These are phyloP conservation scores for Prunella fulvescens DNA, from an alignment of 2,113 vertebrate species.

Conservation along the genomic window DNA sequence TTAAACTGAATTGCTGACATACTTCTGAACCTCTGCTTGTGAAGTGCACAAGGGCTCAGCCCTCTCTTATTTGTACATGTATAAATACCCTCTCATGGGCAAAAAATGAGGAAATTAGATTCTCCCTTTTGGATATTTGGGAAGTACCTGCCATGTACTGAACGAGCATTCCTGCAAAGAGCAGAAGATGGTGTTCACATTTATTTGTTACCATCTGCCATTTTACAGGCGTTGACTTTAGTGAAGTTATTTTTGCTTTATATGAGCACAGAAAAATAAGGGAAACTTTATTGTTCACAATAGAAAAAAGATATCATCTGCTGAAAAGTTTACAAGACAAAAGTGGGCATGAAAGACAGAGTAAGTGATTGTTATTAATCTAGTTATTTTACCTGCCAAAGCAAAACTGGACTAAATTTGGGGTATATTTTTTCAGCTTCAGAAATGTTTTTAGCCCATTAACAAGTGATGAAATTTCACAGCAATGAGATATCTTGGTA, in stretches of 20 bases:
- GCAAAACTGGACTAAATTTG: not conserved
- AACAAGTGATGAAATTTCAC: not conserved
- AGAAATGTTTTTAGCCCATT: not conserved
- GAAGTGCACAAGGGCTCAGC: not conserved
- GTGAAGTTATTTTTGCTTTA: not conserved
- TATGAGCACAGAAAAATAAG: not conserved
- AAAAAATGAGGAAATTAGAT: not conserved
- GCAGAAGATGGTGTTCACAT: not conserved
- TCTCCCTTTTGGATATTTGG: not conserved
- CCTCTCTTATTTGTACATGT: not conserved
- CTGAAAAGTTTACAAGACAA: not conserved
- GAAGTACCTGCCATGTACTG: accelerated
- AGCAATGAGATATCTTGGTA: not conserved
- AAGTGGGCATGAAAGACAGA: not conserved
- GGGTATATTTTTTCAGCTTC: not conserved
- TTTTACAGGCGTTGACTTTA: not conserved
- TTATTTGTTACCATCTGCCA: not conserved
- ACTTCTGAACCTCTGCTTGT: not conserved
- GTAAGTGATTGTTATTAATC: not conserved
- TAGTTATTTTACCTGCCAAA: not conserved
- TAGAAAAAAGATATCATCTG: not conserved
- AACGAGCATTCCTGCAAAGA: not conserved
- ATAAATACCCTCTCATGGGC: not conserved
- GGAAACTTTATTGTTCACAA: not conserved
- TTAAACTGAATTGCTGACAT: not conserved